These are phyloP conservation scores for Chrysomela aeneicollis DNA, from an alignment of 2,888 invertebrate species.

Conservation along the genomic window DNA sequence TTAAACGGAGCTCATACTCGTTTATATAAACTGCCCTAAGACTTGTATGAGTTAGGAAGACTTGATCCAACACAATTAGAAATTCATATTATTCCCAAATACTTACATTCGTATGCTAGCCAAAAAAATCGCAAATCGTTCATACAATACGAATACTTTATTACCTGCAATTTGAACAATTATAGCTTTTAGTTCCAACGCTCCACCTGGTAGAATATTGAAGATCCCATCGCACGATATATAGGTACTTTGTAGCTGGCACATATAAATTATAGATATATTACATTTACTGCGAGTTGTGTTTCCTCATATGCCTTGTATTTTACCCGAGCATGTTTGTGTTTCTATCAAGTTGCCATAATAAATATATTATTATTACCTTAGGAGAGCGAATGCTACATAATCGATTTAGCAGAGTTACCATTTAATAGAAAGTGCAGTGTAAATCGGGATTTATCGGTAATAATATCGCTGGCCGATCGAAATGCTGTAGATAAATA, in stretches of 20 bases:
- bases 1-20: no score
- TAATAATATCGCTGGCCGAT: slow-evolving; percentile 17
- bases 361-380: slow-evolving; percentile 38
- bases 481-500: background rate
- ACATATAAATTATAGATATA: slow-evolving; percentile 44
- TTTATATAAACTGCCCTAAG: no score
- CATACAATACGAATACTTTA: background rate
- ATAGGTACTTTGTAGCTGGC: slow-evolving; percentile 34
- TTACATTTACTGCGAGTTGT: slow-evolving; percentile 26
- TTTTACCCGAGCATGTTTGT: slow-evolving; percentile 36
- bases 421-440: slow-evolving; percentile 25
- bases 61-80: no score
- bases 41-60: no score
- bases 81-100: no score
- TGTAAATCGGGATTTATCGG: slow-evolving; percentile 34
- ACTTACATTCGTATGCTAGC: no score
- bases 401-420: slow-evolving; percentile 19
- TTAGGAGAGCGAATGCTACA: slow-evolving; percentile 23
- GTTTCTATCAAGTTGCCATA: slow-evolving; percentile 35
- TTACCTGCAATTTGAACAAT: background rate
- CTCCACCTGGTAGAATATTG: slow-evolving; percentile 21
- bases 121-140: no score
- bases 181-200: background rate
- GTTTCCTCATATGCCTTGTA: slow-evolving; percentile 31
- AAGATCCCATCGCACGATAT: slow-evolving; percentile 24